Percentiles rank a stretch among this genome's conserved stretches.
Evolutionary conservation across 2,113 vertebrate genomes (phyloP).

Genomic region (Procapra przewalskii): DNA sequence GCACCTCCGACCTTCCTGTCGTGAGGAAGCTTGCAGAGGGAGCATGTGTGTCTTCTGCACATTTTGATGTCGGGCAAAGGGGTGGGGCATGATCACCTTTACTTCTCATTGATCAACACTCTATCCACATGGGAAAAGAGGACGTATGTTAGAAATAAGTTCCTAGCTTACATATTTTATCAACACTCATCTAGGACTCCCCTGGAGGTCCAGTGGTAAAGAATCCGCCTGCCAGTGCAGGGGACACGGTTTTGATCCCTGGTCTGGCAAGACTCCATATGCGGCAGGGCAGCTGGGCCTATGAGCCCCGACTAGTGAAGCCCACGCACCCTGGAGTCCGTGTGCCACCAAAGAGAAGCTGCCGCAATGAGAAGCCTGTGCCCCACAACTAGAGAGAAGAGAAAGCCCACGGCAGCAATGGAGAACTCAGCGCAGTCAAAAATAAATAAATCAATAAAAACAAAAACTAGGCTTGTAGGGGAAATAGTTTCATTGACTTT

Average conservation of each 20-base stretch:
- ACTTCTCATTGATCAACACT: neutral
- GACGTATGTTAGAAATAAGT: neutral
- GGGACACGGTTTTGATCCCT: neutral
- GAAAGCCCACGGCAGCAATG: neutral
- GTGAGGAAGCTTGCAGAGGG: neutral
- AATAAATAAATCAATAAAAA: neutral
- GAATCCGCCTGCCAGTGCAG: neutral
- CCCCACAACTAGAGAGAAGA: neutral
- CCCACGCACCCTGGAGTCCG: rapidly evolving
- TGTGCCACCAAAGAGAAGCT: neutral
- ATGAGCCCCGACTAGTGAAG: neutral
- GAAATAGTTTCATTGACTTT: neutral
- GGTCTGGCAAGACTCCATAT: neutral
- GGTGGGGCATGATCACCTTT: neutral
- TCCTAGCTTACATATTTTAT: neutral
- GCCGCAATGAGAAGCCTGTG: neutral
- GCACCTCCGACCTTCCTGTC: neutral
- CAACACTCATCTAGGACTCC: neutral
- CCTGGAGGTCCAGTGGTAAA: neutral
- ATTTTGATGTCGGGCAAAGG: neutral
- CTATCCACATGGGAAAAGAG: neutral
- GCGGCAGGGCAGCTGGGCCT: neutral
- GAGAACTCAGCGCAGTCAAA: neutral
- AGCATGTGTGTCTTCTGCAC: neutral
- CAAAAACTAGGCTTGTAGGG: neutral